Percentiles rank a stretch among this genome's conserved stretches.
These are phyloP conservation scores for Dorcus hopei DNA, from an alignment of 2,888 invertebrate genomes.

Conservation along the genomic window DNA sequence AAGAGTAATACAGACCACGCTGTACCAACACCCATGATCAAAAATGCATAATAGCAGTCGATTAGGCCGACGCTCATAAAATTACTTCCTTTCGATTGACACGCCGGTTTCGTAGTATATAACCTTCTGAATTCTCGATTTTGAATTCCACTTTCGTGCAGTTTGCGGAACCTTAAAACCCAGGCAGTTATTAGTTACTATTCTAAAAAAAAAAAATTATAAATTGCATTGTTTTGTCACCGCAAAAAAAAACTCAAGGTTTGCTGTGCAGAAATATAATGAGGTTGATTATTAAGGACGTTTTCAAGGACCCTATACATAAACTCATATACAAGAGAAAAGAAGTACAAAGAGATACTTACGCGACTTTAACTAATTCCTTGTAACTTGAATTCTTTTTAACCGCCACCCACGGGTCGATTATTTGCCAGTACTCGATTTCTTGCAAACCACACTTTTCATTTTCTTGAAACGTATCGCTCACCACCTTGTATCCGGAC, in stretches of 20 bases:
- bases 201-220: background rate
- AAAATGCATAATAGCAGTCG: constrained; percentile 50
- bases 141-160: constrained; percentile 56
- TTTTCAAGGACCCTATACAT: too few relatives aligned
- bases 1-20: background rate
- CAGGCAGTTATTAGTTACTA: background rate
- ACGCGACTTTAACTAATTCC: constrained; percentile 58
- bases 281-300: too few relatives aligned
- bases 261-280: too few relatives aligned
- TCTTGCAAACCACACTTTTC: constrained; percentile 70
- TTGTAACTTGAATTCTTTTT: constrained; percentile 55
- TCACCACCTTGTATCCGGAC: constrained; percentile 64
- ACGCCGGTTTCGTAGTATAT: constrained; percentile 54
- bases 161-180: constrained; percentile 47
- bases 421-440: constrained; percentile 55
- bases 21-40: constrained; percentile 21
- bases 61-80: constrained; percentile 60
- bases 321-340: too few relatives aligned
- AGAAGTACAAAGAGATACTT: too few relatives aligned
- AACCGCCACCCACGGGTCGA: constrained; percentile 56
- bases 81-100: constrained; percentile 51
- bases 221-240: background rate
- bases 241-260: too few relatives aligned
- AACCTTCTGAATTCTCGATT: constrained; percentile 51
- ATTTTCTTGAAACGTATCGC: constrained; percentile 63